phyloP scores from a whole-genome alignment of 1,140 invertebrate species.

The Lithobius niger region DNA sequence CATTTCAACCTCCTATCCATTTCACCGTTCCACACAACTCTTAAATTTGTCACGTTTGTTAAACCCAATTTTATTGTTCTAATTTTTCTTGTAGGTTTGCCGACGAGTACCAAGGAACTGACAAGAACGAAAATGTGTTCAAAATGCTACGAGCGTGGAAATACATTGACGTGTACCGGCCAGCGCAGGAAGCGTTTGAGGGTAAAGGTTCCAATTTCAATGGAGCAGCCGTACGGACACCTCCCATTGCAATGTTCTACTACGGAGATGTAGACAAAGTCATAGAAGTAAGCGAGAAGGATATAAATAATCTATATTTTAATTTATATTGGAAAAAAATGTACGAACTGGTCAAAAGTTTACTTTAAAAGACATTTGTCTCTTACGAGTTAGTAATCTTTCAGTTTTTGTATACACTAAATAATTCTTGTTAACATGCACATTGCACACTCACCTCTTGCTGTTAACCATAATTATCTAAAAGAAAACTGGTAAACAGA shows the following conservation, averaged over 20 bases:
- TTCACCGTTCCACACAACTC: no score
- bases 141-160: slow-evolving; percentile 5
- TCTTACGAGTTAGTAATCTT: no score
- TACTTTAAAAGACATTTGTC: no score
- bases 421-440: no score
- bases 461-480: no score
- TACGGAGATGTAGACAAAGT: slow-evolving; percentile 5
- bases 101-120: not conserved
- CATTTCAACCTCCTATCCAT: no score
- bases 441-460: no score
- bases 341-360: no score
- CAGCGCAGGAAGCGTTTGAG: slow-evolving; percentile 3
- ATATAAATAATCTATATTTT: not conserved
- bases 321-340: no score
- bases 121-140: slow-evolving; percentile 3
- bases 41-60: no score
- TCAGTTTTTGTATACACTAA: no score
- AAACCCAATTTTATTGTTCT: not conserved
- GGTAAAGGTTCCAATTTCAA: slow-evolving; percentile 4
- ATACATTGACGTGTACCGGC: slow-evolving; percentile 7
- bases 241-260: slow-evolving; percentile 8
- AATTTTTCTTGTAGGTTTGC: not conserved
- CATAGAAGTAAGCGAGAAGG: not conserved
- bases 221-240: not conserved
- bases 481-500: no score